Evolutionary conservation across 2,888 invertebrate species (phyloP), one percentile per base, ranked within the genome.

Genomic region (Pasiphila rectangulata): DNA sequence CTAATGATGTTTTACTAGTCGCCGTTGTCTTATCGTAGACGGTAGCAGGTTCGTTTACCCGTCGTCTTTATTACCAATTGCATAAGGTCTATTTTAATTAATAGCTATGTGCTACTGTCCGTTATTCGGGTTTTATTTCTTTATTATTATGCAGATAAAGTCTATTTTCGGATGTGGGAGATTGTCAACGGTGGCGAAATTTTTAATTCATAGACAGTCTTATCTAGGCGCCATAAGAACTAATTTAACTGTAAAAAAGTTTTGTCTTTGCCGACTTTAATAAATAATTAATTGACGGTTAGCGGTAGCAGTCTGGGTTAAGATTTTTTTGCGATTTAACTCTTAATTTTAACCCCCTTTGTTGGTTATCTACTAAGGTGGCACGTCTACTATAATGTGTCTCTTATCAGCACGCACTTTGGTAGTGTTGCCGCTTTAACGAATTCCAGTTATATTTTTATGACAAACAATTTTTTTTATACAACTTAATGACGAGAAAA

Each of bases 1-100:
- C 84, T 86, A 86, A 86, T 84, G 86, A 87, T 86, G 83, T 85
- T 87, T 84, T 83, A 87, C 83, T 83, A 83, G 75, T 69, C 64
- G 62, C 75, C 72, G 66, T 71, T 49, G 50, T 63, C 71, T 84
- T 85, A 86, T 86, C 85, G 79, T 79, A 79, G 83, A 76, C 83
- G 66, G 86, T 85, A 85, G 85, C 85, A 70, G 6, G 23, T 17
- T 12, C 15, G 7, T 34, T 37, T 47, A 16, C 27, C 1, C 12
- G 9, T n/a, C 12, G 16, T 38, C 63, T 56, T 61, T 79, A 75
- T 49, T 34, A 1, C 1, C 9, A 36, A 42, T 36, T 50, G 30
- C 17, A 52, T 72, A 77, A 65, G 64, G 69, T 64, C 54, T 56
- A 37, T 59, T 54, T 65, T 67, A 57, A 9, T 19, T 17, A 32